A percentile compares a stretch with the other conserved stretches of the same genome.
Evolutionary conservation across 1,140 invertebrate genomes (phyloP).

Genomic region (Penaeus chinensis): DNA sequence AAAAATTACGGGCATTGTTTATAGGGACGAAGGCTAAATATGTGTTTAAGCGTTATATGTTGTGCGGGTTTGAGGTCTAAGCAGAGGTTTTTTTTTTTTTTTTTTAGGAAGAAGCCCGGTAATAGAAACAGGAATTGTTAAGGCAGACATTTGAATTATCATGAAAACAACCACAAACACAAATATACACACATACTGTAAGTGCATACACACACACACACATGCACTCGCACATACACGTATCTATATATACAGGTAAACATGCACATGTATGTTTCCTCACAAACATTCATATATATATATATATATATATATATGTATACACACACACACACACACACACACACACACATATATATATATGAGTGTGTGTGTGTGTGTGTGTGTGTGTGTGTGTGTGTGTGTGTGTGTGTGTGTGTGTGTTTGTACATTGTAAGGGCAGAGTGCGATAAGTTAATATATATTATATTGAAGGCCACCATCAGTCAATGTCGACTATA

Average conservation of each 20-base stretch:
- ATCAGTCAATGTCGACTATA: not conserved
- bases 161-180: not conserved
- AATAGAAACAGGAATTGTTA: not conserved
- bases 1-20: too few relatives aligned
- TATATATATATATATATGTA: not conserved
- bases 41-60: too few relatives aligned
- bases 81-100: too few relatives aligned
- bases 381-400: not conserved
- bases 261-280: not conserved
- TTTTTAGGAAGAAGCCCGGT: too few relatives aligned
- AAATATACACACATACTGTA: not conserved
- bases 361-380: too few relatives aligned
- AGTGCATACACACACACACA: not conserved
- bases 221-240: not conserved
- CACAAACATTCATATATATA: not conserved
- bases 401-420: slow-evolving; percentile 1
- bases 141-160: not conserved
- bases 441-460: too few relatives aligned
- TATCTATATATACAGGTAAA: not conserved
- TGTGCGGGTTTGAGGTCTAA: too few relatives aligned
- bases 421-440: not conserved
- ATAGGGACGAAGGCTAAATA: too few relatives aligned
- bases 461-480: not conserved
- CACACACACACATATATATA: not conserved
- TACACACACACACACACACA: not conserved